A percentile compares a stretch with the other conserved stretches of the same genome.
Evolutionary conservation across 2,113 vertebrate species (phyloP).

Genomic region (Misgurnus mizolepis): DNA sequence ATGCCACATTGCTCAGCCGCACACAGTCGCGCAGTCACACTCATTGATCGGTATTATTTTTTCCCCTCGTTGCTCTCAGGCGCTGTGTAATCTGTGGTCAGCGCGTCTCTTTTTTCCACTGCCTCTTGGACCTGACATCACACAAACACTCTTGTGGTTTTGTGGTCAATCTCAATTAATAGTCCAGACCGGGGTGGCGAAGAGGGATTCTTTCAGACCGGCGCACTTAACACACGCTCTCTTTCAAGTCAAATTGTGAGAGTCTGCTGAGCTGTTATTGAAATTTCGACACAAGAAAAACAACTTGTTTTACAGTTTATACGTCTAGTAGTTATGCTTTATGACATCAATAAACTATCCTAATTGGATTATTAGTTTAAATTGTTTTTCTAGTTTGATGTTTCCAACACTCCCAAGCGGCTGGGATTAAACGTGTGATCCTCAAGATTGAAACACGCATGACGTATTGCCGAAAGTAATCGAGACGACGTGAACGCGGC

Average conservation of each 20-base stretch:
- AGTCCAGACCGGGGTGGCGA: constrained; percentile 74
- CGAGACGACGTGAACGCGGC: background rate
- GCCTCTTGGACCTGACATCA: constrained; percentile 77
- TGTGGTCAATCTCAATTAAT: constrained; percentile 76
- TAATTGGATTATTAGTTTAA: constrained; percentile 59
- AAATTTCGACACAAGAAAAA: constrained; percentile 58
- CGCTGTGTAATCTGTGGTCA: constrained; percentile 81
- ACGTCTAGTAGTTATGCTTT: constrained; percentile 57
- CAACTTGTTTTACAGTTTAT: constrained; percentile 58
- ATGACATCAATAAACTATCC: constrained; percentile 60
- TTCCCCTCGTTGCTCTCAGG: constrained; percentile 52
- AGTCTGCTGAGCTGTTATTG: constrained; percentile 44
- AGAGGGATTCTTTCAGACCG: constrained; percentile 73
- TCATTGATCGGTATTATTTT: constrained; percentile 58
- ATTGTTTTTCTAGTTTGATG: constrained; percentile 56
- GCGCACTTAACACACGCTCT: constrained; percentile 79
- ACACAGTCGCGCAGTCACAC: constrained; percentile 52
- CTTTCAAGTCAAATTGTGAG: constrained; percentile 68
- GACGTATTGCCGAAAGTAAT: constrained; percentile 20
- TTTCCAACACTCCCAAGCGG: constrained; percentile 37
- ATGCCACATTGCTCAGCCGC: constrained; percentile 58
- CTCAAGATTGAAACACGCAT: background rate
- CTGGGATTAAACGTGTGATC: constrained; percentile 34
- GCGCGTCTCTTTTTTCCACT: constrained; percentile 77
- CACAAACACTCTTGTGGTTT: constrained; percentile 81